Conservation (phyloP, 2,888 invertebrate genomes). For the Aporophyla nigra region DNA sequence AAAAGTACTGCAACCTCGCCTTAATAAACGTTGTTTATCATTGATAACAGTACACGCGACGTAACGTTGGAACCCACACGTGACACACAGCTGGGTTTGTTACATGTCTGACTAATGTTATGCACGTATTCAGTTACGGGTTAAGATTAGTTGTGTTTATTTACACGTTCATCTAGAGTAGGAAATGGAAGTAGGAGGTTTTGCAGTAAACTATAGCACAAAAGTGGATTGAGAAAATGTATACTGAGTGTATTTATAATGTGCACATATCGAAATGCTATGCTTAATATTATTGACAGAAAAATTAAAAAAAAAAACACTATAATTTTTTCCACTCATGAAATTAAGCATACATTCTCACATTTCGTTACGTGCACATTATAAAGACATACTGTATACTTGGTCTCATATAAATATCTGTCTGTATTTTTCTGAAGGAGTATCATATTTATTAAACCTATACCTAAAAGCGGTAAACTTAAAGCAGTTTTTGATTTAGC, state of each 20-base stretch:
- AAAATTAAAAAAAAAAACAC: too few relatives aligned
- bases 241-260: too few relatives aligned
- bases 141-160: conserved; percentile 28
- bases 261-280: too few relatives aligned
- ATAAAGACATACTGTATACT: too few relatives aligned
- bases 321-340: too few relatives aligned
- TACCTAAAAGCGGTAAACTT: not conserved
- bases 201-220: not conserved
- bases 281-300: too few relatives aligned
- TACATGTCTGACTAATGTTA: conserved; percentile 56
- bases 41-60: conserved; percentile 64
- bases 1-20: too few relatives aligned
- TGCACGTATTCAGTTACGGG: conserved; percentile 31
- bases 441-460: too few relatives aligned
- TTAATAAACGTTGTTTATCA: conserved; percentile 42
- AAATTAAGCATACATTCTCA: too few relatives aligned
- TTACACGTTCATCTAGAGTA: conserved; percentile 10
- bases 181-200: conserved; percentile 1
- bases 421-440: not conserved
- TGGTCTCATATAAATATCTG: not conserved
- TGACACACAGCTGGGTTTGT: conserved; percentile 57
- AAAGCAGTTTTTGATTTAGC: conserved; percentile 9
- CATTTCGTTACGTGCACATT: too few relatives aligned
- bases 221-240: not conserved
- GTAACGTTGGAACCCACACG: conserved; percentile 44